Conservation (phyloP, 2,797 vertebrate genomes). For the Enteromius paludinosus region DNA sequence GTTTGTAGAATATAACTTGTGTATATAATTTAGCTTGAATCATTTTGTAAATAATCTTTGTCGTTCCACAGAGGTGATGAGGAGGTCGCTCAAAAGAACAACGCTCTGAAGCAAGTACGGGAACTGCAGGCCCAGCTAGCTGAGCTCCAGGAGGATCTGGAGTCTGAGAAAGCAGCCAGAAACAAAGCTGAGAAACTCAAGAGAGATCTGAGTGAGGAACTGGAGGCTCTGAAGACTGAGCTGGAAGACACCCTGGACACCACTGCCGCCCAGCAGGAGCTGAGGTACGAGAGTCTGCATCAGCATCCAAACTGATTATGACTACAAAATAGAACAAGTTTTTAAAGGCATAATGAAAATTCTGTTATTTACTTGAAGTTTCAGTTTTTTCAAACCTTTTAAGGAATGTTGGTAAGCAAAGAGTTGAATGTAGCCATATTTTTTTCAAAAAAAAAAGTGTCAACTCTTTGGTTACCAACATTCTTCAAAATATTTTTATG, state of each 20-base stretch:
- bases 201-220: slow-evolving; percentile 93
- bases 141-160: slow-evolving; percentile 95
- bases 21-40: background rate
- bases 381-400: background rate
- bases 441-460: background rate
- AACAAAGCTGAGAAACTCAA: slow-evolving; percentile 98
- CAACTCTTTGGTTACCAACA: background rate
- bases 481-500: background rate
- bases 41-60: slow-evolving; percentile 6
- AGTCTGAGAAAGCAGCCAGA: slow-evolving; percentile 90
- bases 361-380: background rate
- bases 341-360: background rate
- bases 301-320: background rate
- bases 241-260: slow-evolving; percentile 97
- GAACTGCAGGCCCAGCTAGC: slow-evolving; percentile 95
- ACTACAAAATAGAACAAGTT: too few relatives aligned
- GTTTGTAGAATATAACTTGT: background rate
- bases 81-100: slow-evolving; percentile 91
- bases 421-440: background rate
- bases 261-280: slow-evolving; percentile 95
- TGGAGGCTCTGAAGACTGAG: slow-evolving; percentile 96
- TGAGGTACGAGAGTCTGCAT: slow-evolving; percentile 79
- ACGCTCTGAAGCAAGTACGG: slow-evolving; percentile 89
- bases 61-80: slow-evolving; percentile 86
- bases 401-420: background rate